Base-by-base conservation (phyloP, 1,140 invertebrate genomes). In the Solenopsis fugax region DNA sequence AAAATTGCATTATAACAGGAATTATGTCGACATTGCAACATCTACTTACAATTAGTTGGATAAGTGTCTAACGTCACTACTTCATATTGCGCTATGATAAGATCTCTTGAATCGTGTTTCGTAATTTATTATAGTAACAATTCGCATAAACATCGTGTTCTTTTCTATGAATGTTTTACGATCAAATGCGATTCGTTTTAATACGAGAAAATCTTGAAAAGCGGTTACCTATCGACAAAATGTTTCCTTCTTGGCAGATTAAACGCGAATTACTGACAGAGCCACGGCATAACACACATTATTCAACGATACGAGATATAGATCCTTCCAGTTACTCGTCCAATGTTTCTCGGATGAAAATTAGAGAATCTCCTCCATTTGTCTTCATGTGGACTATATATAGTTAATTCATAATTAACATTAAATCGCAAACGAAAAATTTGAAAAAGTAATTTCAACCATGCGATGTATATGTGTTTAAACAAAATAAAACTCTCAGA, bases 61-160 rank as follows among this genome's bases (percentile, higher is more conserved):
- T 6, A 73, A 54, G 3, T 16, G 16, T 62, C 16, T 62, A 77
- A 77, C 56, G 56, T 77, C 52, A 77, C 29, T 13, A 5, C 7
- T 29, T 29, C 5, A 34, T 3, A n/a, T n/a, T 21, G 12, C 18
- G 18, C 12, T 48, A 5, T 9, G 29, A 78, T 65, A 65, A 65
- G 45, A 65, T 78, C n/a, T 78, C 24, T 24, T 9, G 1, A 67
- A 78, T 62, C 21, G 45, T n/a, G 18, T 48, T 54, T 77, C 21
- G 5, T 13, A 6, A 18, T 52, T 52, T 80, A n/a, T n/a, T n/a
- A n/a, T n/a, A 37, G 18, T 4, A 78, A 78, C 24, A 13, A 78
- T 65, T 48, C 18, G 18, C 24, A 62, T n/a, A 65, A 78, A 50
- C 45, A 34, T 64, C 41, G 1, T 3, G 13, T 52, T 65, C 29